Evolutionary conservation across 1,140 invertebrate genomes (phyloP).

Genomic region (Aethina tumida): DNA sequence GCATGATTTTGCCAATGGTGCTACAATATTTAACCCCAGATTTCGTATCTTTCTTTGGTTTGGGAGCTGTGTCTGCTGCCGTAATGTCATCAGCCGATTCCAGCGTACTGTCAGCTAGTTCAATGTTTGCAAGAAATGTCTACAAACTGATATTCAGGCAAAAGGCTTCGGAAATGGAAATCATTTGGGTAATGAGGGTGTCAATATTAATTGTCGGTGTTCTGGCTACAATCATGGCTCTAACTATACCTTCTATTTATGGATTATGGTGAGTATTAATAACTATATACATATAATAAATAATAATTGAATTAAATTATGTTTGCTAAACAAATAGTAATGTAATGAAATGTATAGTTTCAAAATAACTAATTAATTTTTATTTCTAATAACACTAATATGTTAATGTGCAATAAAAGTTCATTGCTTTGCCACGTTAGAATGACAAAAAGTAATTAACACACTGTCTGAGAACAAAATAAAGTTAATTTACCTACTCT

Average conservation of each 20-base stretch:
- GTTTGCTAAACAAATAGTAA: too few species aligned
- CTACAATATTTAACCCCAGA: slow-evolving; percentile 91
- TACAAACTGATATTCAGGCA: slow-evolving; percentile 94
- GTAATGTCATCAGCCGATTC: slow-evolving; percentile 99
- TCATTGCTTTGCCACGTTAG: too few species aligned
- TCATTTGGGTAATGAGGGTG: slow-evolving; percentile 95
- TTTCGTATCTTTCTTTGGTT: slow-evolving; percentile 90
- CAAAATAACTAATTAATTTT: too few species aligned
- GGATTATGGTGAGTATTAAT: slow-evolving; percentile 88
- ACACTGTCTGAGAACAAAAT: too few species aligned
- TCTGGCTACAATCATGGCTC: slow-evolving; percentile 87
- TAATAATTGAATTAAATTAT: too few species aligned
- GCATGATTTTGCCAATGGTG: slow-evolving; percentile 93
- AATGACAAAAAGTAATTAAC: too few species aligned
- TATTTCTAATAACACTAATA: too few species aligned
- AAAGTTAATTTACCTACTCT: too few species aligned
- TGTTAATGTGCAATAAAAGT: too few species aligned
- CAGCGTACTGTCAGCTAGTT: slow-evolving; percentile 90
- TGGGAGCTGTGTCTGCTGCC: slow-evolving; percentile 96
- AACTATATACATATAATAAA: too few species aligned
- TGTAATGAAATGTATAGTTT: too few species aligned
- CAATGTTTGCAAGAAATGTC: slow-evolving; percentile 97
- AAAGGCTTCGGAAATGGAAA: slow-evolving; percentile 90
- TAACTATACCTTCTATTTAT: slow-evolving; percentile 95
- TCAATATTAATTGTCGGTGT: slow-evolving; percentile 89